Percentiles rank a stretch among this genome's conserved stretches.
These are phyloP conservation scores for Sweltsa coloradensis DNA, from an alignment of 1,140 invertebrate genomes.

Conservation along the genomic window DNA sequence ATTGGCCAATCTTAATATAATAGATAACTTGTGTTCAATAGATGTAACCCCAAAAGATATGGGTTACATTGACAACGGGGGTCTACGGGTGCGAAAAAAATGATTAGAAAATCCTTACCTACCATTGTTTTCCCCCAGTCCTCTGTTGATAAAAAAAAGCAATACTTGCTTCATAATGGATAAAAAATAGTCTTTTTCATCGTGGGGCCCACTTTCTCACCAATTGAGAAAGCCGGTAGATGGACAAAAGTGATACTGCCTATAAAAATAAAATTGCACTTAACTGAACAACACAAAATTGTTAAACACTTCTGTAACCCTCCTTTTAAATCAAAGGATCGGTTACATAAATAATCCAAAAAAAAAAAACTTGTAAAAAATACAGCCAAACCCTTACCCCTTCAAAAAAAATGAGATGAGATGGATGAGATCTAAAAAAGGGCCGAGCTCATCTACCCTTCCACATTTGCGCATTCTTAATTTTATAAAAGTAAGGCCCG, in stretches of 20 bases:
- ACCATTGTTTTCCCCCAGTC: slow-evolving; percentile 80
- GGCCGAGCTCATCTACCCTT: too few species aligned
- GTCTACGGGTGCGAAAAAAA: slow-evolving; percentile 2
- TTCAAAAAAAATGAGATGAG: slow-evolving; percentile 11
- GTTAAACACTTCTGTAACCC: background rate
- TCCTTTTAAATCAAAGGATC: slow-evolving; percentile 4
- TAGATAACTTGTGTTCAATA: background rate
- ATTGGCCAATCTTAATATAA: background rate
- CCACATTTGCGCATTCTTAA: too few species aligned
- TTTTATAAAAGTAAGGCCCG: background rate
- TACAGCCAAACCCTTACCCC: slow-evolving; percentile 4
- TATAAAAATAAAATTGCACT: slow-evolving; percentile 32
- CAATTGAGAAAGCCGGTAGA: slow-evolving; percentile 75
- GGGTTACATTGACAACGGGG: background rate
- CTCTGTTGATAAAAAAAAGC: slow-evolving; percentile 82
- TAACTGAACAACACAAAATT: background rate
- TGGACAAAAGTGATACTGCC: slow-evolving; percentile 77
- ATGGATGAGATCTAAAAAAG: too few species aligned
- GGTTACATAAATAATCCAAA: slow-evolving; percentile 1
- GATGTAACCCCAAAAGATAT: slow-evolving; percentile 1
- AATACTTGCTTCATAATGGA: slow-evolving; percentile 75
- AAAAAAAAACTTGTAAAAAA: slow-evolving; percentile 7
- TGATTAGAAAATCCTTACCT: slow-evolving; percentile 7
- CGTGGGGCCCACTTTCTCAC: slow-evolving; percentile 70
- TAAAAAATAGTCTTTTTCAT: slow-evolving; percentile 70